phyloP scores from a whole-genome alignment of 1,140 invertebrate species.

The Lepidurus arcticus region DNA sequence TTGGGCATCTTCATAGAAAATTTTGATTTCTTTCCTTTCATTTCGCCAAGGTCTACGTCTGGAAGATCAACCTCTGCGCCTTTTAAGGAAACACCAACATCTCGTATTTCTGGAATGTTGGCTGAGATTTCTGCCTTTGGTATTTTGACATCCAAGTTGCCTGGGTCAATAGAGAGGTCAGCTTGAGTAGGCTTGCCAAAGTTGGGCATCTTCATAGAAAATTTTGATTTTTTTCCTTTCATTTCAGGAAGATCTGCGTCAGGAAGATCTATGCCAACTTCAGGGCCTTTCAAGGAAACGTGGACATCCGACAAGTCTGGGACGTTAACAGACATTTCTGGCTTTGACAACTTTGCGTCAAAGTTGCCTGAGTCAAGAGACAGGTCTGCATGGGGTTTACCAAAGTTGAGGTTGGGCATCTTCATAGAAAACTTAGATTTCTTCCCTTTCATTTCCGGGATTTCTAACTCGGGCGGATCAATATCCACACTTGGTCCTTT shows the following conservation, averaged over 20 bases:
- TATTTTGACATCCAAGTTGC: neutral
- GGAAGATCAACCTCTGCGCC: neutral
- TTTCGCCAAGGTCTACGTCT: neutral
- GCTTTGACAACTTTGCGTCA: neutral
- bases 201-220: neutral
- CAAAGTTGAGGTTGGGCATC: slow-evolving; percentile 31
- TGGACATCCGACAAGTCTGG: neutral
- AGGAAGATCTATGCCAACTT: neutral
- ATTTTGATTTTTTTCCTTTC: neutral
- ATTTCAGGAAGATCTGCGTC: slow-evolving; percentile 5
- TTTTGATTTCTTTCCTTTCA: slow-evolving; percentile 13
- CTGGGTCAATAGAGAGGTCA: neutral
- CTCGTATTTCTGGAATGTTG: neutral
- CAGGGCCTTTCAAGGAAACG: neutral
- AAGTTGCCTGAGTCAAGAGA: neutral
- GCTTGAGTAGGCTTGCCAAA: neutral
- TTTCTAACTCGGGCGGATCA: neutral
- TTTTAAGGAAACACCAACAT: neutral
- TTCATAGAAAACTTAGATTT: slow-evolving; percentile 34
- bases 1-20: slow-evolving; percentile 29
- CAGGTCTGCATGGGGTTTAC: neutral
- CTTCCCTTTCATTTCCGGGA: slow-evolving; percentile 23
- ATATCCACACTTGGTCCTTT: neutral
- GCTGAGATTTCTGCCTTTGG: neutral
- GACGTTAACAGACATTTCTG: neutral